phyloP scores from a whole-genome alignment of 1,140 invertebrate genomes.

The Batillaria attramentaria region DNA sequence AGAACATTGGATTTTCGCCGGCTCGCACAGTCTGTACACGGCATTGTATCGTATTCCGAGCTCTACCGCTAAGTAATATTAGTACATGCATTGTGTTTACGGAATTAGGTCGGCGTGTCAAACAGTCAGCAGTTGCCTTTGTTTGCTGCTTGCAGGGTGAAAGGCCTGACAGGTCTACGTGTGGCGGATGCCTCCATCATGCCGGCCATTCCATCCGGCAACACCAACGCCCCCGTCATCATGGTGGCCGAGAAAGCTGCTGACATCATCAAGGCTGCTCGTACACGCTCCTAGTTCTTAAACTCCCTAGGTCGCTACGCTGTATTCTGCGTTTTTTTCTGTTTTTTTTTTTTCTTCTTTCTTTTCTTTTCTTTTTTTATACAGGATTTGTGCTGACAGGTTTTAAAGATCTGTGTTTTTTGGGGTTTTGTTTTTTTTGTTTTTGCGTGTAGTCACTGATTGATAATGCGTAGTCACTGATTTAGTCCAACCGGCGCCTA shows the following conservation, averaged over 20 bases:
- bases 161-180: constrained; percentile 48
- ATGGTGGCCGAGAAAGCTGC: constrained; percentile 91
- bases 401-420: neutral
- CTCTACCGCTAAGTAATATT: neutral
- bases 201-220: constrained; percentile 73
- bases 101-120: neutral
- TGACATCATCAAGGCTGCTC: constrained; percentile 79
- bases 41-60: neutral
- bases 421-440: neutral
- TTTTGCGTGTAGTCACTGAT: neutral
- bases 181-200: constrained; percentile 62
- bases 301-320: neutral
- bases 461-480: too few relatives aligned
- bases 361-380: neutral
- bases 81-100: neutral
- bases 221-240: constrained; percentile 85
- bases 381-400: neutral
- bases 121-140: neutral
- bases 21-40: neutral
- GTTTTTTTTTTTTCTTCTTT: too few relatives aligned
- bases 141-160: constrained; percentile 40
- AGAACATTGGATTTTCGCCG: neutral
- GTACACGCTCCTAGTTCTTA: neutral
- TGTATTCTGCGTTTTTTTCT: too few relatives aligned
- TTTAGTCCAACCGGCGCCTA: too few relatives aligned